These are phyloP conservation scores for Clitarchus hookeri DNA, from an alignment of 2,888 invertebrate genomes.

Conservation along the genomic window DNA sequence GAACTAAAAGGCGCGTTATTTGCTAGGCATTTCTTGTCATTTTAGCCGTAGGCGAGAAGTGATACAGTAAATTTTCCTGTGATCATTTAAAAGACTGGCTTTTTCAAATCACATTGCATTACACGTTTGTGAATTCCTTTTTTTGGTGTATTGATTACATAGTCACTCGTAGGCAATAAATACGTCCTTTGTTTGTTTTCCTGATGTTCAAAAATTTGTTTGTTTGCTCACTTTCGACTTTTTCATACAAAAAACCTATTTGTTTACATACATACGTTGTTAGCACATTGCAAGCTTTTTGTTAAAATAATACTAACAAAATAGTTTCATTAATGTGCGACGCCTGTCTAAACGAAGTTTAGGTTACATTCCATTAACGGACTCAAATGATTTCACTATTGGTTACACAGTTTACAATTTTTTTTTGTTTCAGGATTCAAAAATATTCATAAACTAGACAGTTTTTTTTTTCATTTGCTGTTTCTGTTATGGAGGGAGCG, in stretches of 20 bases:
- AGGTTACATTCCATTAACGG: too few relatives aligned
- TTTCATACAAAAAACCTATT: not conserved
- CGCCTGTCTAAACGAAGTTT: too few relatives aligned
- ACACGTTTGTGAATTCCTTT: not conserved
- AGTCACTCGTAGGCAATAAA: not conserved
- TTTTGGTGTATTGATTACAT: not conserved
- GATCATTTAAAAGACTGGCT: conserved; percentile 34
- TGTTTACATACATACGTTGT: too few relatives aligned
- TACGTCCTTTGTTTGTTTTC: not conserved
- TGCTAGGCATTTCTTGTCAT: not conserved
- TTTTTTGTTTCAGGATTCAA: too few relatives aligned
- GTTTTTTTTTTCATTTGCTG: too few relatives aligned
- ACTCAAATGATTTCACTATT: too few relatives aligned
- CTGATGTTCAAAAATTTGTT: not conserved
- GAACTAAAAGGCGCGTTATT: not conserved
- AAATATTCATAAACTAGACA: too few relatives aligned
- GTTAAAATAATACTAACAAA: too few relatives aligned
- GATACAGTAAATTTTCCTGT: conserved; percentile 29
- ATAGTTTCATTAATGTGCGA: too few relatives aligned
- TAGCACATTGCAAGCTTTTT: too few relatives aligned
- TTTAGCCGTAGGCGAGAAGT: not conserved
- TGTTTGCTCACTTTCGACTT: not conserved
- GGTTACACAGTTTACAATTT: too few relatives aligned
- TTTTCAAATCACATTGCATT: conserved; percentile 10
- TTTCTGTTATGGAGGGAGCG: too few relatives aligned